phyloP scores from a whole-genome alignment of 2,113 vertebrate genomes.

The Tetrax tetrax region DNA sequence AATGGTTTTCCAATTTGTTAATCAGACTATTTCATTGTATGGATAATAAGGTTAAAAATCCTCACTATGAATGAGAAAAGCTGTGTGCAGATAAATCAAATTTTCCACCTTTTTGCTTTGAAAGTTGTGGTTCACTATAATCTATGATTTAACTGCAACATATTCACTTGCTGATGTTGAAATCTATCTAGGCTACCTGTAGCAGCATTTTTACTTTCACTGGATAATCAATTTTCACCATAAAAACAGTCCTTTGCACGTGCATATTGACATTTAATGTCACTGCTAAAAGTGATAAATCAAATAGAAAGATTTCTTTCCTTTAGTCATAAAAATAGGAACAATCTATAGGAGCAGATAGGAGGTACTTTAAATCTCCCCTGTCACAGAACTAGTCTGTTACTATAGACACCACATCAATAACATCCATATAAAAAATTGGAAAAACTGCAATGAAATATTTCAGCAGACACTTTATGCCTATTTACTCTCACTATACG shows the following conservation, averaged over 20 bases:
- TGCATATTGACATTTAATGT: neutral
- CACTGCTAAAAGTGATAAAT: neutral
- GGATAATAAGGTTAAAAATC: conserved; percentile 2
- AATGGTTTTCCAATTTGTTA: neutral
- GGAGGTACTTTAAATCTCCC: neutral
- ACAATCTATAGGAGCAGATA: neutral
- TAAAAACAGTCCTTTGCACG: neutral
- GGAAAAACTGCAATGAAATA: neutral
- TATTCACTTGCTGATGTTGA: neutral
- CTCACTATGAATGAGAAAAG: neutral
- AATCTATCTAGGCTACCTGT: neutral
- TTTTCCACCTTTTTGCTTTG: conserved; percentile 13
- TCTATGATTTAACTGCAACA: neutral
- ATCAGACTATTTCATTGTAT: neutral
- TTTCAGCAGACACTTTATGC: neutral
- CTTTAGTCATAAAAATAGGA: neutral
- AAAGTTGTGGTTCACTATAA: neutral
- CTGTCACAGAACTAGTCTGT: neutral
- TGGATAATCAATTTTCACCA: neutral
- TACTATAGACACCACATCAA: neutral
- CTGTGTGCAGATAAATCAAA: neutral
- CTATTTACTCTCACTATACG: neutral
- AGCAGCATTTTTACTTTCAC: neutral
- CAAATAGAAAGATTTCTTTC: neutral
- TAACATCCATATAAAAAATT: neutral